Conservation (phyloP, 2,113 vertebrate species). For the Chinchilla lanigera region DNA sequence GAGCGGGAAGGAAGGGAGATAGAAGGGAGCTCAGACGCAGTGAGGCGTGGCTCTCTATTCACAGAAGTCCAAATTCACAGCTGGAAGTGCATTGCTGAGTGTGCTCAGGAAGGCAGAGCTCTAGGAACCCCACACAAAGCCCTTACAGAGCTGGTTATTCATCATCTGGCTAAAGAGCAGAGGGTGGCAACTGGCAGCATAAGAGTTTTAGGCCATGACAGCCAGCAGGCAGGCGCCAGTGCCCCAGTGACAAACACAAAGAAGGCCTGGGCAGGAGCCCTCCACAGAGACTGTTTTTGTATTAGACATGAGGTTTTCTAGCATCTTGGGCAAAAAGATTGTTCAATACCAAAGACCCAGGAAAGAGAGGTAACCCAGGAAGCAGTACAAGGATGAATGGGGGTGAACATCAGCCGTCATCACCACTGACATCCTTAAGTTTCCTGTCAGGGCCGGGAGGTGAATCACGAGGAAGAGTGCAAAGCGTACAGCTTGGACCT, state of each 20-base stretch:
- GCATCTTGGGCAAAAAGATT: conserved; percentile 61
- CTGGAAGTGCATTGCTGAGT: background rate
- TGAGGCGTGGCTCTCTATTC: background rate
- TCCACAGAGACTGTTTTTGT: conserved; percentile 50
- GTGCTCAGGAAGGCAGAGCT: background rate
- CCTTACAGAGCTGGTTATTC: background rate
- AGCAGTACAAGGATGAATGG: conserved; percentile 58
- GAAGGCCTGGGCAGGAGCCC: conserved; percentile 60
- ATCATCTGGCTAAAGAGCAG: conserved; percentile 58
- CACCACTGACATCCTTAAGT: conserved; percentile 24
- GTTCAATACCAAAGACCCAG: conserved; percentile 59
- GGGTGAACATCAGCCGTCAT: background rate
- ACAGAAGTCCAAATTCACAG: background rate
- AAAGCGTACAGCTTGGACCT: conserved; percentile 21
- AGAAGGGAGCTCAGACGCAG: background rate
- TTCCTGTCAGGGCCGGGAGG: conserved; percentile 53
- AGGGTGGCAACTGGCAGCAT: conserved; percentile 69
- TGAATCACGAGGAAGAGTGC: conserved; percentile 57
- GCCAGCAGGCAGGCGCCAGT: conserved; percentile 61
- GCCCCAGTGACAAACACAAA: conserved; percentile 59
- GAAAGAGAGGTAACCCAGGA: conserved; percentile 47
- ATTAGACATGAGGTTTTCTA: conserved; percentile 53
- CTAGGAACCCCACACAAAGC: background rate
- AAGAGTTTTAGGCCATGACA: conserved; percentile 72
- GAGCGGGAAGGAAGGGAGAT: background rate